These are phyloP conservation scores for Myathropa florea DNA, from an alignment of 2,888 invertebrate species.

Conservation along the genomic window DNA sequence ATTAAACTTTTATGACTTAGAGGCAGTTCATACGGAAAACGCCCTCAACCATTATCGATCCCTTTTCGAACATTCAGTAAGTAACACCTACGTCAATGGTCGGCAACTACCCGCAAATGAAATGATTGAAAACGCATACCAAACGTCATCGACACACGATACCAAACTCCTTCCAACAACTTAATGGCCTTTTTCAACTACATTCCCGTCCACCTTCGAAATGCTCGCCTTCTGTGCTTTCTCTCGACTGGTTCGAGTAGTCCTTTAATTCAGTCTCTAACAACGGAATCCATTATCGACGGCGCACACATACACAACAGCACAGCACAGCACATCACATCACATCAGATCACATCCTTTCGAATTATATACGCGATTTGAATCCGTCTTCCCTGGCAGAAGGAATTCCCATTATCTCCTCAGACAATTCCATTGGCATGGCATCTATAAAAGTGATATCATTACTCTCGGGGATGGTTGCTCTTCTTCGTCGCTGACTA, in stretches of 20 bases:
- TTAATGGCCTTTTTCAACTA: conserved; percentile 18
- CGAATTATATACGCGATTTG: conserved; percentile 65
- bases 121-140: conserved; percentile 25
- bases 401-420: conserved; percentile 61
- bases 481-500: neutral
- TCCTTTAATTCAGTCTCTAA: neutral
- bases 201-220: neutral
- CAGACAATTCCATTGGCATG: conserved; percentile 48
- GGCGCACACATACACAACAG: neutral
- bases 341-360: conserved; percentile 26
- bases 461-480: conserved; percentile 47
- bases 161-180: neutral
- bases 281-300: conserved; percentile 44
- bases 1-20: neutral
- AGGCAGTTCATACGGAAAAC: neutral
- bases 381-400: conserved; percentile 33
- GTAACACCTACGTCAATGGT: conserved; percentile 14
- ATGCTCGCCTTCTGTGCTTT: neutral
- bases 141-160: conserved; percentile 13
- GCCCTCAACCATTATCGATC: conserved; percentile 1
- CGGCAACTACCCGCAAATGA: neutral
- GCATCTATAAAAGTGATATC: conserved; percentile 49
- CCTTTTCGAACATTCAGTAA: neutral
- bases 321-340: neutral
- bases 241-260: neutral